Conservation (phyloP, 2,888 invertebrate genomes). For the Unio delphinus region DNA sequence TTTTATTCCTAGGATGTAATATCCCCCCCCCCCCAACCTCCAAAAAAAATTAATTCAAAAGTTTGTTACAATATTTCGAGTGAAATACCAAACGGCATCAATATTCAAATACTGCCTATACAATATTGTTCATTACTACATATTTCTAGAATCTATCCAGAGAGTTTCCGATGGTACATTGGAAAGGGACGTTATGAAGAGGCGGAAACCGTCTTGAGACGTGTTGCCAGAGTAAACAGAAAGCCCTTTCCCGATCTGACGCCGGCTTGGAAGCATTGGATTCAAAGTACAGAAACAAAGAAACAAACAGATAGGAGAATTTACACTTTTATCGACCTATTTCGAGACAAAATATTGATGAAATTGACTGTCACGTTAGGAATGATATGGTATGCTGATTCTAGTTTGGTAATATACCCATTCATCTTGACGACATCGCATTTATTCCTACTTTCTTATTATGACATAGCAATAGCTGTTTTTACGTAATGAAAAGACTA, state of each 20-base stretch:
- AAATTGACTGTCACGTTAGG: constrained; percentile 14
- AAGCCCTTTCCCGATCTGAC: constrained; percentile 19
- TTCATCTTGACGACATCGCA: no score
- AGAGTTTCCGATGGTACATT: constrained; percentile 38
- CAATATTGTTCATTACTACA: not conserved
- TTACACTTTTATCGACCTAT: constrained; percentile 23
- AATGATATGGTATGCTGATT: constrained; percentile 18
- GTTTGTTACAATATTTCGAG: no score
- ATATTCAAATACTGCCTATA: no score
- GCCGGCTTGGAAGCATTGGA: constrained; percentile 3
- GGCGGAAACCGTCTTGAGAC: constrained; percentile 21
- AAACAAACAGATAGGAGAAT: constrained; percentile 12
- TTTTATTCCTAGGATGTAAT: no score
- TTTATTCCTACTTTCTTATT: no score
- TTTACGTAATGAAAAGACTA: no score
- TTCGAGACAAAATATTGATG: constrained; percentile 7
- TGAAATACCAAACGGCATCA: no score
- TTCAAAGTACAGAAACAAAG: not conserved
- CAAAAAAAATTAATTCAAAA: no score
- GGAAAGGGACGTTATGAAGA: constrained; percentile 21
- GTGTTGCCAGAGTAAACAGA: constrained; percentile 23
- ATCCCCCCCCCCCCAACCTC: no score
- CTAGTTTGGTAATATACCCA: no score
- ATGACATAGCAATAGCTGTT: no score
- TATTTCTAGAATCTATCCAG: constrained; percentile 28